Evolutionary conservation across 2,888 invertebrate genomes (phyloP).

Genomic region (Eupeodes latifasciatus): DNA sequence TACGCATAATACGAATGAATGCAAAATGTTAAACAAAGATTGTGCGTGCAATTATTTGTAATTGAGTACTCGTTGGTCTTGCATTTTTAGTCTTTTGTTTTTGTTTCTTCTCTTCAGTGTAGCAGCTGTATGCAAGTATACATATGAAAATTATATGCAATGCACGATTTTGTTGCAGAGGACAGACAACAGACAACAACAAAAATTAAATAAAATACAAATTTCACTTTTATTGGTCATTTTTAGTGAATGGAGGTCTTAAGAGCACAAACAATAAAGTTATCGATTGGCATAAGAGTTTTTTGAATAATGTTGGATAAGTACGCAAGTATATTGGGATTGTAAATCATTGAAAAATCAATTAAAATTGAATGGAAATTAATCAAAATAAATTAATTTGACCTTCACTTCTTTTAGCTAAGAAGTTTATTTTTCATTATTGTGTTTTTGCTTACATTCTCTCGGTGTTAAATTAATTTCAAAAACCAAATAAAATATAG

Average conservation of each 20-base stretch:
- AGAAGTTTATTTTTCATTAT: too few species aligned
- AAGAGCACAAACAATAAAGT: background rate
- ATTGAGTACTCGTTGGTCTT: constrained; percentile 73
- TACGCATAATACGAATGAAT: constrained; percentile 74
- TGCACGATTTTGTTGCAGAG: constrained; percentile 52
- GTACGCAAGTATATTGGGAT: too few species aligned
- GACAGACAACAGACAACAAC: constrained; percentile 10
- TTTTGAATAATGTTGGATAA: background rate
- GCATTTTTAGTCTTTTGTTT: constrained; percentile 26
- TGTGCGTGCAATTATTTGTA: constrained; percentile 77
- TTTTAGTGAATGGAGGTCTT: constrained; percentile 49
- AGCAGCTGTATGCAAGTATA: background rate
- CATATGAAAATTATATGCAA: constrained; percentile 21
- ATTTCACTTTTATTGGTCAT: constrained; percentile 66
- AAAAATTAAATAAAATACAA: constrained; percentile 36
- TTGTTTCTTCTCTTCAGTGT: background rate
- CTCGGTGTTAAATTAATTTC: too few species aligned
- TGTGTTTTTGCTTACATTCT: too few species aligned
- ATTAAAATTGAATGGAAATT: too few species aligned
- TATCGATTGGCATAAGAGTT: constrained; percentile 1
- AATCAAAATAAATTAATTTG: too few species aligned
- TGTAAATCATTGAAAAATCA: too few species aligned
- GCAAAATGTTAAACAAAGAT: constrained; percentile 75
- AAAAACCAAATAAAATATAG: too few species aligned
- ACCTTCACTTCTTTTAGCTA: background rate